phyloP scores from a whole-genome alignment of 2,113 vertebrate genomes.

The Antechinus flavipes region DNA sequence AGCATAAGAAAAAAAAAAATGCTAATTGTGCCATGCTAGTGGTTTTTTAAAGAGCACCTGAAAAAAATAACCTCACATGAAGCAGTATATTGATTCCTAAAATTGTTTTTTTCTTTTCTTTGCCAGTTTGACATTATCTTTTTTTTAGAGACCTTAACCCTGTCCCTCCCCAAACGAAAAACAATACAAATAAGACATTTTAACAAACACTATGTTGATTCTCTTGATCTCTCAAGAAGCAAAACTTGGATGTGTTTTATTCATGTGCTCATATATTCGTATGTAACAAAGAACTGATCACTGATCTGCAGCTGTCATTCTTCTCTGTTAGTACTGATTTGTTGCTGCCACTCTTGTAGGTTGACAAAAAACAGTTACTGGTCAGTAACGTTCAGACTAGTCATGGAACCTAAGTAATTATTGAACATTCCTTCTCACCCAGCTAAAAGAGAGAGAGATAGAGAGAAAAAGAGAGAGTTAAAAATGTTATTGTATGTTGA shows the following conservation, averaged over 20 bases:
- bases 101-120: conserved; percentile 71
- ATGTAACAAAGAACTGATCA: conserved; percentile 70
- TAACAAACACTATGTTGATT: conserved; percentile 11
- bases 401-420: conserved; percentile 68
- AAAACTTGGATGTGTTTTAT: conserved; percentile 62
- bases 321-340: conserved; percentile 71
- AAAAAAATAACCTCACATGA: conserved; percentile 47
- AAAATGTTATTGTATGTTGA: conserved; percentile 77
- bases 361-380: conserved; percentile 79
- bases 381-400: conserved; percentile 65
- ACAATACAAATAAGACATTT: conserved; percentile 38
- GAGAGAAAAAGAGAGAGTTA: neutral
- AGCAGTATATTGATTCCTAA: conserved; percentile 16
- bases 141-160: neutral
- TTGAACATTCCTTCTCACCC: conserved; percentile 52
- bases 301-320: conserved; percentile 78
- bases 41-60: conserved; percentile 76
- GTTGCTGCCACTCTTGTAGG: conserved; percentile 76
- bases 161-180: conserved; percentile 36
- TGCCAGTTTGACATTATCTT: conserved; percentile 42
- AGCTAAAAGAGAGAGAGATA: conserved; percentile 16
- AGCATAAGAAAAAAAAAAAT: conserved; percentile 62
- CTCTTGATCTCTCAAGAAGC: conserved; percentile 39
- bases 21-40: conserved; percentile 73
- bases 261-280: conserved; percentile 37